These are phyloP conservation scores for Theocolax elegans DNA, from an alignment of 1,140 invertebrate species.

Conservation along the genomic window DNA sequence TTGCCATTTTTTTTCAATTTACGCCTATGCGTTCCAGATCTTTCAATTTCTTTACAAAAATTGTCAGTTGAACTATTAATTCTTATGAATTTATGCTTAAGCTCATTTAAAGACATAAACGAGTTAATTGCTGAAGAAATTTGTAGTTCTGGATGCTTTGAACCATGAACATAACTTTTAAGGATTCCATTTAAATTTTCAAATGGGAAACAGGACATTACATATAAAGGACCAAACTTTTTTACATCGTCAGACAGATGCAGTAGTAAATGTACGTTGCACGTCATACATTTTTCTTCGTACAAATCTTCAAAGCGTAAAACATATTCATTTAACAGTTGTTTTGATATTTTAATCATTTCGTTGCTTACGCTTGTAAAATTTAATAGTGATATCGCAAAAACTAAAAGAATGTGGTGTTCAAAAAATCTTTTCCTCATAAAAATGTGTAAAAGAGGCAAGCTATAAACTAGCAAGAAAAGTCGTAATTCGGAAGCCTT, in stretches of 20 bases:
- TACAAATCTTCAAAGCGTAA: conserved; percentile 39
- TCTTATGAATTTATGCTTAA: neutral
- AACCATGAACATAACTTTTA: neutral
- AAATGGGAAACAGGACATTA: conserved; percentile 41
- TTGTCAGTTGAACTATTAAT: neutral
- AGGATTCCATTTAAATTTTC: conserved; percentile 43
- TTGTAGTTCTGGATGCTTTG: conserved; percentile 1
- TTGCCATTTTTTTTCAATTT: neutral
- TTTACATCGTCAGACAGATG: conserved; percentile 42
- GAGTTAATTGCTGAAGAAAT: neutral
- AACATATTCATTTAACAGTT: conserved; percentile 15
- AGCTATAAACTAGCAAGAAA: neutral
- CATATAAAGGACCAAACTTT: neutral
- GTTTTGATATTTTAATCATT: conserved; percentile 11
- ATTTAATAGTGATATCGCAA: neutral
- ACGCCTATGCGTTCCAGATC: neutral
- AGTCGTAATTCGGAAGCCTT: neutral
- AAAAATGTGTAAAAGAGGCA: conserved; percentile 21
- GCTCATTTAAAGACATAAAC: neutral
- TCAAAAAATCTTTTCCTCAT: neutral
- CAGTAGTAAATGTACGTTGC: conserved; percentile 43
- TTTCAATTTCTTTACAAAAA: neutral
- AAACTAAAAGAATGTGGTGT: neutral
- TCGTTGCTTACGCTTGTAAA: neutral
- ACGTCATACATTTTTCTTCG: conserved; percentile 25